Evolutionary conservation across 2,888 invertebrate genomes (phyloP).

Genomic region (Carterocephalus palaemon): DNA sequence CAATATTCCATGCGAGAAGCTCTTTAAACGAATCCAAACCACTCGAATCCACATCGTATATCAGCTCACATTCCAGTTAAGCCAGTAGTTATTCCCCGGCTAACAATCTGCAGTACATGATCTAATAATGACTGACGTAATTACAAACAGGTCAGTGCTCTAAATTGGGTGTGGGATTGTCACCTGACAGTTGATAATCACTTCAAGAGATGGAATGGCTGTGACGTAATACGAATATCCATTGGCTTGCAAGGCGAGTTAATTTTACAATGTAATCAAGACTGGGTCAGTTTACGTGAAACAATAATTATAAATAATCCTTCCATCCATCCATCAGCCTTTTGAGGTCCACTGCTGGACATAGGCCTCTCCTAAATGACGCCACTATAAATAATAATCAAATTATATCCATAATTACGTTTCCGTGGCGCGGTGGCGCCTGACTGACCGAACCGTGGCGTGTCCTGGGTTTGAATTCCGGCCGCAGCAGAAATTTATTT

Average conservation of each 20-base stretch:
- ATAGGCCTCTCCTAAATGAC: too few relatives aligned
- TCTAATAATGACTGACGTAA: slow-evolving; percentile 24
- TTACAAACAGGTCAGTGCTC: slow-evolving; percentile 30
- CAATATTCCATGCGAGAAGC: slow-evolving; percentile 1
- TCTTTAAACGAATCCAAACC: slow-evolving; percentile 3
- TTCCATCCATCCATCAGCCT: too few relatives aligned
- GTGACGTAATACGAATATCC: too few relatives aligned
- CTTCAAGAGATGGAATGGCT: slow-evolving; percentile 22
- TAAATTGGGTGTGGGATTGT: slow-evolving; percentile 32
- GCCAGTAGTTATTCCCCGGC: slow-evolving; percentile 1
- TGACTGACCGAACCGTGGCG: too few relatives aligned
- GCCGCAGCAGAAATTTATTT: too few relatives aligned
- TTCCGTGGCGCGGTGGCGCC: too few relatives aligned
- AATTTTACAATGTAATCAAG: slow-evolving; percentile 3
- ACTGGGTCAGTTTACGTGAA: not conserved
- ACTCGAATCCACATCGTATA: slow-evolving; percentile 5
- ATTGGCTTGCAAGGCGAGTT: too few relatives aligned
- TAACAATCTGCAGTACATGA: not conserved
- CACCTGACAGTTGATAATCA: slow-evolving; percentile 35
- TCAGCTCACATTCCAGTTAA: not conserved
- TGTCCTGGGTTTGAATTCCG: too few relatives aligned
- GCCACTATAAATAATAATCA: too few relatives aligned
- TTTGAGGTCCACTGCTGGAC: too few relatives aligned
- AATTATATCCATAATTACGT: too few relatives aligned
- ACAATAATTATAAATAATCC: too few relatives aligned